Percentiles rank a stretch among this genome's conserved stretches.
Conservation (phyloP, 2,888 invertebrate genomes). For the Cantharis rustica region DNA sequence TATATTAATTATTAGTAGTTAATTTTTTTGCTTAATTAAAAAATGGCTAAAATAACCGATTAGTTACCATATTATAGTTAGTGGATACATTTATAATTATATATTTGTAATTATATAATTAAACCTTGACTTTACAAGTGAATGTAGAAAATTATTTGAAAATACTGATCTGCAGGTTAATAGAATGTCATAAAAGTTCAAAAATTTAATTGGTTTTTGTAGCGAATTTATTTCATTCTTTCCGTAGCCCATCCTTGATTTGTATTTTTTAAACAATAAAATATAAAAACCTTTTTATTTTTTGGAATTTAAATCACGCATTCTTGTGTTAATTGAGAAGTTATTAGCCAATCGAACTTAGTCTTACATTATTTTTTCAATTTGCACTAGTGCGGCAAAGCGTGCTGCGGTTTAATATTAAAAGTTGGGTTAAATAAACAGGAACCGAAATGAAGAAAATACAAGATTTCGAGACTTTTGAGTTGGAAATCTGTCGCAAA, state of each 20-base stretch:
- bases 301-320: neutral
- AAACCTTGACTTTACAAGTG: conserved; percentile 12
- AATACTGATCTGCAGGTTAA: neutral
- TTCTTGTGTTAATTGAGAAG: neutral
- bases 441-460: no score
- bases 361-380: no score
- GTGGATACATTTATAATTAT: neutral
- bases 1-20: neutral
- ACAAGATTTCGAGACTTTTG: no score
- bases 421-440: no score
- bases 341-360: neutral
- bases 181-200: neutral
- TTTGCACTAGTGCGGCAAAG: no score
- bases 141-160: conserved; percentile 9
- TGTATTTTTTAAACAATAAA: neutral
- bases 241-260: neutral
- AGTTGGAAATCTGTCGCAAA: no score
- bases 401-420: no score
- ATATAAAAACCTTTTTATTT: neutral
- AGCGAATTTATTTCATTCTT: neutral
- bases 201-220: neutral
- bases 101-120: conserved; percentile 2
- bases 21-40: neutral
- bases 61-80: neutral
- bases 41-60: neutral